Conservation (phyloP, 2,797 vertebrate genomes). For the Rallus crepitans region DNA sequence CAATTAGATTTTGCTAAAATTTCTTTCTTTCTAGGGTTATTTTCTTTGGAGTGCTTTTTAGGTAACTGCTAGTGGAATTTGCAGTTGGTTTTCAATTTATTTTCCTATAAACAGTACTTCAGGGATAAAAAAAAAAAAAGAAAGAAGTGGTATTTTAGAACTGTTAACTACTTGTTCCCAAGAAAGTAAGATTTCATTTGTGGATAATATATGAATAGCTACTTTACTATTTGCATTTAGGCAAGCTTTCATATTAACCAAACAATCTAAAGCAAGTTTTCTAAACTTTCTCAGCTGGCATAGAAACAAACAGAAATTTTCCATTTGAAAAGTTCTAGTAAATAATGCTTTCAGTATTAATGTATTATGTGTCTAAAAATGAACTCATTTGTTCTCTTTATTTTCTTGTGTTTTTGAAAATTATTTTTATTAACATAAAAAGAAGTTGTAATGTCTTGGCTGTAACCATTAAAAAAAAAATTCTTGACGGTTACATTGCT, state of each 20-base stretch:
- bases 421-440: not conserved
- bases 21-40: not conserved
- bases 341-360: not conserved
- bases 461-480: not conserved
- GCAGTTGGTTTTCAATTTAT: not conserved
- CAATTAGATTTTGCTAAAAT: not conserved
- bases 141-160: not conserved
- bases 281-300: not conserved
- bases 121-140: not conserved
- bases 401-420: not conserved
- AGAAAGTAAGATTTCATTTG: not conserved
- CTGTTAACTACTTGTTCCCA: not conserved
- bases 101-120: not conserved
- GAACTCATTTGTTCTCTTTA: not conserved
- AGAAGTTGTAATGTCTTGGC: not conserved
- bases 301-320: not conserved
- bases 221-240: not conserved
- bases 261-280: not conserved
- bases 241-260: not conserved
- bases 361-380: not conserved
- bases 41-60: not conserved
- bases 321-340: not conserved
- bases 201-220: not conserved
- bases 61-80: not conserved
- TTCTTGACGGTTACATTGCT: fast-evolving